Evolutionary conservation across 1,140 invertebrate species (phyloP).

Genomic region (Cydia fagiglandana): DNA sequence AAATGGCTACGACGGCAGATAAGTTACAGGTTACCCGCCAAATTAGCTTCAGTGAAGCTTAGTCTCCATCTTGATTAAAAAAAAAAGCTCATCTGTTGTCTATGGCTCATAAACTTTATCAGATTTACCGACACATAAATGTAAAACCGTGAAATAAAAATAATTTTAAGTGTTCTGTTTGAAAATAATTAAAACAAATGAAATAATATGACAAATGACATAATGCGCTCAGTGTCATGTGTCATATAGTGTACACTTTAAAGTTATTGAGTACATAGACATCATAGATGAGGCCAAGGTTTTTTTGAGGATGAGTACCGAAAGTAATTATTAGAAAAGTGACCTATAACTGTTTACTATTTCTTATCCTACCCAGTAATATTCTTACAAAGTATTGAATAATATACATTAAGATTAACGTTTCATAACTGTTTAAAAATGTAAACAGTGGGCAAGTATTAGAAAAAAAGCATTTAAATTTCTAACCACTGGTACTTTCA

Average conservation of each 20-base stretch:
- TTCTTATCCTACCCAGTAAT: neutral
- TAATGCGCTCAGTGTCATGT: slow-evolving; percentile 9
- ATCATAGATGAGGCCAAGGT: neutral
- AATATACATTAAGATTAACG: slow-evolving; percentile 3
- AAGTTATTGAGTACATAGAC: slow-evolving; percentile 3
- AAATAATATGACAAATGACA: neutral
- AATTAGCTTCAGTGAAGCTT: slow-evolving; percentile 72
- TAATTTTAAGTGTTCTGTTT: neutral
- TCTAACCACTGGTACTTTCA: slow-evolving; percentile 1
- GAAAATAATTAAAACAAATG: neutral
- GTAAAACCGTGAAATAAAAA: neutral
- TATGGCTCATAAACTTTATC: neutral
- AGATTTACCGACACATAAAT: too few species aligned
- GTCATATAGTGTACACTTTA: neutral
- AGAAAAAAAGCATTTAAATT: slow-evolving; percentile 18
- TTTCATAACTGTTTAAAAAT: neutral
- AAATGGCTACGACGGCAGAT: neutral
- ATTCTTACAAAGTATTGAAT: neutral
- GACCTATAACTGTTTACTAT: neutral
- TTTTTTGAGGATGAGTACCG: slow-evolving; percentile 14
- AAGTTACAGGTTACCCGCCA: slow-evolving; percentile 17
- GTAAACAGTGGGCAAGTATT: neutral
- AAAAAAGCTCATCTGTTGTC: neutral
- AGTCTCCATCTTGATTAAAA: neutral
- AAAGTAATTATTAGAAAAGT: slow-evolving; percentile 9